Percentiles rank a stretch among this genome's conserved stretches.
Conservation (phyloP, 1,140 invertebrate species). For the Drosophila paulistorum region DNA sequence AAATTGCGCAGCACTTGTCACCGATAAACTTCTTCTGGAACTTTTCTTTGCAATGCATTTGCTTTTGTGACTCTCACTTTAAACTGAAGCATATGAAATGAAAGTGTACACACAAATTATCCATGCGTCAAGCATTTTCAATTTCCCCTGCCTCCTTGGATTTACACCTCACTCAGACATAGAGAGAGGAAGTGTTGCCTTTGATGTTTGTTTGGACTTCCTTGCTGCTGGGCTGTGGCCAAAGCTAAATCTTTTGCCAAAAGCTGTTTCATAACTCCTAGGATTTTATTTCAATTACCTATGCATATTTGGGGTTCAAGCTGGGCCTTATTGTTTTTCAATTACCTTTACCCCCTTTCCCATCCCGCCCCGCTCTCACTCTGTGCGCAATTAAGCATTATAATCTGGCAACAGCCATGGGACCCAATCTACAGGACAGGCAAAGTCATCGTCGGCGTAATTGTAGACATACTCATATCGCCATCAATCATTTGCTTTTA, state of each 20-base stretch:
- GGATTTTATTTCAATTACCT: conserved; percentile 25
- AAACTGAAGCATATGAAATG: conserved; percentile 42
- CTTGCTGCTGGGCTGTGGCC: neutral
- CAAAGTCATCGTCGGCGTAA: conserved; percentile 40
- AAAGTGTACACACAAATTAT: conserved; percentile 38
- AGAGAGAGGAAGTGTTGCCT: conserved; percentile 7
- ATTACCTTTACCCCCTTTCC: conserved; percentile 40
- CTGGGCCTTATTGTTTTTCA: conserved; percentile 72
- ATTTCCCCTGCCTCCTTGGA: conserved; percentile 37
- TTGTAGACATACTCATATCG: conserved; percentile 42
- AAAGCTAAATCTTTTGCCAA: conserved; percentile 22
- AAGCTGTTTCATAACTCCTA: conserved; percentile 16
- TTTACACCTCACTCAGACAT: neutral
- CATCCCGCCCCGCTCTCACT: neutral
- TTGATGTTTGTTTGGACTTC: conserved; percentile 21
- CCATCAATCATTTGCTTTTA: conserved; percentile 62
- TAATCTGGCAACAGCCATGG: conserved; percentile 51
- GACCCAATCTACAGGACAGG: conserved; percentile 35
- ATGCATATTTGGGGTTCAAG: conserved; percentile 24
- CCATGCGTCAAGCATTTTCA: conserved; percentile 51
- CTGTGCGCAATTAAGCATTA: conserved; percentile 57
- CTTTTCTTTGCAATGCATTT: conserved; percentile 18
- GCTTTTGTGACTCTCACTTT: neutral
- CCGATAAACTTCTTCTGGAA: conserved; percentile 21
- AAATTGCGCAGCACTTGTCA: conserved; percentile 18